Conservation (phyloP, 2,888 invertebrate species). For the Tachina fera region DNA sequence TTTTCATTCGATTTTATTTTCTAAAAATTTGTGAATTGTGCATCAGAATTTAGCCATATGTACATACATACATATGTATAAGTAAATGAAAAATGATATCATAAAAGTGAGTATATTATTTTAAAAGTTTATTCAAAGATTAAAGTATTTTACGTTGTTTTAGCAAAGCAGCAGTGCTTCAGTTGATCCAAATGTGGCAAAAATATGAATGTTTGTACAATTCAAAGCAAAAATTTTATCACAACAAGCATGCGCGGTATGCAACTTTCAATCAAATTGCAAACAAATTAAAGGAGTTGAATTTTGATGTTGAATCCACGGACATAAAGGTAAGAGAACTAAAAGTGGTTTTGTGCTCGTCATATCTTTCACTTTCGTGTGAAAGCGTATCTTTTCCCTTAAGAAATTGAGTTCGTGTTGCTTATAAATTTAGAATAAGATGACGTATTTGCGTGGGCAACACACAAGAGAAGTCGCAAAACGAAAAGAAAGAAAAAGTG, state of each 20-base stretch:
- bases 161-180: constrained; percentile 13
- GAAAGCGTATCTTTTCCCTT: background rate
- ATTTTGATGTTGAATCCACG: background rate
- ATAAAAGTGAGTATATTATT: constrained; percentile 19
- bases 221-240: constrained; percentile 3
- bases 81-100: constrained; percentile 12
- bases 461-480: background rate
- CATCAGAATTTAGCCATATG: background rate
- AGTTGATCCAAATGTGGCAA: constrained; percentile 2
- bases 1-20: background rate
- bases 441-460: constrained; percentile 14
- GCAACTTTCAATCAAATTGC: constrained; percentile 3
- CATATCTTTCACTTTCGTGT: background rate
- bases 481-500: constrained; percentile 20
- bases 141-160: no score
- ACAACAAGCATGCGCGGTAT: constrained; percentile 13
- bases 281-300: no score
- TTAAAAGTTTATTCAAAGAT: constrained; percentile 16
- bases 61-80: no score
- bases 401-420: background rate
- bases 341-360: background rate
- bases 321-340: constrained; percentile 11
- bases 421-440: constrained; percentile 5
- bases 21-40: background rate
- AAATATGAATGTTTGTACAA: background rate